phyloP scores from a whole-genome alignment of 2,797 vertebrate genomes.

The Takifugu ocellatus region DNA sequence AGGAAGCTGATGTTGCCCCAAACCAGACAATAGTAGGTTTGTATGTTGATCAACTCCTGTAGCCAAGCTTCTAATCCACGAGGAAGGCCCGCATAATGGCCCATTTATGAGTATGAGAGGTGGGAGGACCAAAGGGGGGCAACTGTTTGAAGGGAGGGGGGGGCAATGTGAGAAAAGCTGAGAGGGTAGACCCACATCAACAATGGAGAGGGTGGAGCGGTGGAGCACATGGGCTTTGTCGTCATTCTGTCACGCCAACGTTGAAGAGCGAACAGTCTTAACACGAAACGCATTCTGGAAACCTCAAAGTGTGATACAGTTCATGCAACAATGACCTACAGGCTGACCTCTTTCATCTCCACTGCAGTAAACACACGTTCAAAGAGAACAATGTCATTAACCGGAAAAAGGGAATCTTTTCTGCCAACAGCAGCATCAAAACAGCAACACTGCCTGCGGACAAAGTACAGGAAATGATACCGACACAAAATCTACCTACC shows the following conservation, averaged over 20 bases:
- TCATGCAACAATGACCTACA: too few species aligned
- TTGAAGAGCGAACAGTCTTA: too few species aligned
- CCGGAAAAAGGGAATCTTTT: too few species aligned
- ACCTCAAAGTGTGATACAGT: too few species aligned
- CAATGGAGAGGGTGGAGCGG: slow-evolving; percentile 25
- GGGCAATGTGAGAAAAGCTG: slow-evolving; percentile 33
- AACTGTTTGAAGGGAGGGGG: slow-evolving; percentile 49
- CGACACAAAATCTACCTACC: too few species aligned
- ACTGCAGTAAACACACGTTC: too few species aligned
- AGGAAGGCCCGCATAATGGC: slow-evolving; percentile 59
- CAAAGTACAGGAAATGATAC: too few species aligned
- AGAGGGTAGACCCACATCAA: slow-evolving; percentile 26
- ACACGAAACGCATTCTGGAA: too few species aligned
- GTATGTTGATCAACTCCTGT: slow-evolving; percentile 55
- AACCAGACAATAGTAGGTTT: slow-evolving; percentile 60
- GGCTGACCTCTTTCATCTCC: too few species aligned
- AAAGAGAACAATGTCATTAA: too few species aligned
- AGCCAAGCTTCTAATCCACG: slow-evolving; percentile 64
- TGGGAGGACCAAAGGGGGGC: slow-evolving; percentile 59
- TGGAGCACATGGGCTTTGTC: slow-evolving; percentile 21
- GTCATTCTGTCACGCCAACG: slow-evolving; percentile 19
- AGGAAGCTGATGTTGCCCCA: slow-evolving; percentile 48
- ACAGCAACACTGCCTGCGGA: too few species aligned
- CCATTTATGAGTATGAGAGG: slow-evolving; percentile 64
- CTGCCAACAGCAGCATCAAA: too few species aligned